Percentiles rank a stretch among this genome's conserved stretches.
Evolutionary conservation across 2,888 invertebrate species (phyloP).

Genomic region (Brachyptera risi): DNA sequence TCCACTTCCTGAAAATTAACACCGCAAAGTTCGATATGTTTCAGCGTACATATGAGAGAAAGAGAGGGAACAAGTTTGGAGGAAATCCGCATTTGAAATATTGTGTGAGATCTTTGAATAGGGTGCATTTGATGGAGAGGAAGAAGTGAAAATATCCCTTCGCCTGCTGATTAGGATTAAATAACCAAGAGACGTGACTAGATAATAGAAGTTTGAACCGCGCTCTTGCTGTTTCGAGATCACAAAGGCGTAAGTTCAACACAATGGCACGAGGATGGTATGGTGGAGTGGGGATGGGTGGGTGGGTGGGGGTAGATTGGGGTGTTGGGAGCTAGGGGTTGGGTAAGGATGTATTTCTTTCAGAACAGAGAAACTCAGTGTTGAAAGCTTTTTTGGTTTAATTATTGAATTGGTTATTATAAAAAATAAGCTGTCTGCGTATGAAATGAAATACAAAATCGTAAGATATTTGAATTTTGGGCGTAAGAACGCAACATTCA

Average conservation of each 20-base stretch:
- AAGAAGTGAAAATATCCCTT: not conserved
- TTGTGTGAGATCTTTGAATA: not conserved
- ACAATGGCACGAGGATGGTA: constrained; percentile 12
- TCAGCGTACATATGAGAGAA: constrained; percentile 17
- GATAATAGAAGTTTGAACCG: constrained; percentile 29
- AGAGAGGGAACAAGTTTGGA: constrained; percentile 14
- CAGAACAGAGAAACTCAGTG: too few relatives aligned
- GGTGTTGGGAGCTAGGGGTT: too few relatives aligned
- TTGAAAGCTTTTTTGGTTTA: too few relatives aligned
- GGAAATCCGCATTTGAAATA: not conserved
- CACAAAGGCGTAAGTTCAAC: constrained; percentile 18
- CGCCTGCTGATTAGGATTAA: constrained; percentile 33
- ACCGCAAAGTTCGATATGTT: constrained; percentile 18
- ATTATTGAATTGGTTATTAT: too few relatives aligned
- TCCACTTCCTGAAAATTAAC: constrained; percentile 23
- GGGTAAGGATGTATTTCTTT: not conserved
- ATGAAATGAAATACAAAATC: too few relatives aligned
- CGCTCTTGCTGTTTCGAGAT: constrained; percentile 22
- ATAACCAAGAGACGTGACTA: constrained; percentile 34
- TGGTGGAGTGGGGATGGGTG: not conserved
- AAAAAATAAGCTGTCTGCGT: too few relatives aligned
- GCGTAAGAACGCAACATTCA: too few relatives aligned
- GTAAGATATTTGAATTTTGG: too few relatives aligned
- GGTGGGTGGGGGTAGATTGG: constrained; percentile 3
- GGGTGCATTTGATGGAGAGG: constrained; percentile 4